Evolutionary conservation across 2,113 vertebrate species (phyloP).

Genomic region (Hepsetus odoe): DNA sequence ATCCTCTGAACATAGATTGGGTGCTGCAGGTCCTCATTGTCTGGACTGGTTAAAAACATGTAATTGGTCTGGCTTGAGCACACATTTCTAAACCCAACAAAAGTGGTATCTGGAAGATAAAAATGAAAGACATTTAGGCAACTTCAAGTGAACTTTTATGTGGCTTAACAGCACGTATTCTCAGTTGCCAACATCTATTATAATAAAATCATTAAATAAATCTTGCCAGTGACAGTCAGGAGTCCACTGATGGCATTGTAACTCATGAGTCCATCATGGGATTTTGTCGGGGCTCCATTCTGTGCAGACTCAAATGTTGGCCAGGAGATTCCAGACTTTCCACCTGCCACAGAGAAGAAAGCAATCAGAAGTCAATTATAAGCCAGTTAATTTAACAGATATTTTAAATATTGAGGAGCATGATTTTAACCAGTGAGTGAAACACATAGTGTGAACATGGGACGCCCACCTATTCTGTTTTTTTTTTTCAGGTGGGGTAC

Average conservation of each 20-base stretch:
- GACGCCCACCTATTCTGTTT: too few species aligned
- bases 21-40: slow-evolving; percentile 86
- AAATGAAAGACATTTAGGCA: neutral
- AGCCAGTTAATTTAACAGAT: neutral
- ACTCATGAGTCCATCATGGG: slow-evolving; percentile 68
- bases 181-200: neutral
- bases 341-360: slow-evolving; percentile 65
- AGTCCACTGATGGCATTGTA: slow-evolving; percentile 83
- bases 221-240: slow-evolving; percentile 76
- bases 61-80: slow-evolving; percentile 76
- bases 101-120: slow-evolving; percentile 75
- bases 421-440: too few species aligned
- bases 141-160: neutral
- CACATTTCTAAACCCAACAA: slow-evolving; percentile 76
- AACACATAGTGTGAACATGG: too few species aligned
- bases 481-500: too few species aligned
- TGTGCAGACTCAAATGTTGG: slow-evolving; percentile 79
- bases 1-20: slow-evolving; percentile 77
- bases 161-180: neutral
- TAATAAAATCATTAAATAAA: neutral
- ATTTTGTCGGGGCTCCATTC: slow-evolving; percentile 73
- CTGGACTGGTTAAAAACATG: slow-evolving; percentile 84
- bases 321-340: slow-evolving; percentile 85
- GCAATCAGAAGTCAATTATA: neutral
- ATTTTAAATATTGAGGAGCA: neutral